phyloP scores from a whole-genome alignment of 2,888 invertebrate genomes.

The Aleiodes alternator region DNA sequence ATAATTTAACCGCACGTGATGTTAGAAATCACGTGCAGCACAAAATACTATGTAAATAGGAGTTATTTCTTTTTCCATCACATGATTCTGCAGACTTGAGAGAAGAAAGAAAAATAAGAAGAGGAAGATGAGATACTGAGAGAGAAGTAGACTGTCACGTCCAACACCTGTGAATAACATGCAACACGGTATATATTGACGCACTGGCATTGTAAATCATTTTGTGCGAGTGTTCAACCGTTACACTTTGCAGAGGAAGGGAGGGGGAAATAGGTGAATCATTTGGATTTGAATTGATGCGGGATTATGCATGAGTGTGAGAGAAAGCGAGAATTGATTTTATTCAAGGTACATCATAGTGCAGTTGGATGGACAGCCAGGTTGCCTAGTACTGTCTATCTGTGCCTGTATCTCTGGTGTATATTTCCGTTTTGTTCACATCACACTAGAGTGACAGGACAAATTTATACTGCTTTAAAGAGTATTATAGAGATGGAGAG shows the following conservation, averaged over 20 bases:
- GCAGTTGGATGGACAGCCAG: conserved; percentile 19
- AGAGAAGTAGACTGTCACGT: conserved; percentile 39
- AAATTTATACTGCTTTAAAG: conserved; percentile 20
- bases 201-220: conserved; percentile 19
- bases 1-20: conserved; percentile 17
- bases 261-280: conserved; percentile 17
- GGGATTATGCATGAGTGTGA: background rate
- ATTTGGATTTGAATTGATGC: conserved; percentile 25
- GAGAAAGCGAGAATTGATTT: conserved; percentile 1
- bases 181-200: conserved; percentile 13
- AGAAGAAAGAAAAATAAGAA: background rate
- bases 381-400: background rate
- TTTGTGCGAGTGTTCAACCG: conserved; percentile 11
- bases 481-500: conserved; percentile 11
- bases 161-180: conserved; percentile 44
- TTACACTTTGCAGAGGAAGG: background rate
- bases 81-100: conserved; percentile 4
- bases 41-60: conserved; percentile 27
- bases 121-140: conserved; percentile 9
- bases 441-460: conserved; percentile 14
- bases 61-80: background rate
- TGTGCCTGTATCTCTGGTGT: conserved; percentile 7
- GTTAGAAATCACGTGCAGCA: conserved; percentile 8
- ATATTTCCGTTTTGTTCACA: conserved; percentile 19
- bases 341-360: conserved; percentile 27